phyloP scores from a whole-genome alignment of 2,888 invertebrate species.

The Microctonus brassicae region DNA sequence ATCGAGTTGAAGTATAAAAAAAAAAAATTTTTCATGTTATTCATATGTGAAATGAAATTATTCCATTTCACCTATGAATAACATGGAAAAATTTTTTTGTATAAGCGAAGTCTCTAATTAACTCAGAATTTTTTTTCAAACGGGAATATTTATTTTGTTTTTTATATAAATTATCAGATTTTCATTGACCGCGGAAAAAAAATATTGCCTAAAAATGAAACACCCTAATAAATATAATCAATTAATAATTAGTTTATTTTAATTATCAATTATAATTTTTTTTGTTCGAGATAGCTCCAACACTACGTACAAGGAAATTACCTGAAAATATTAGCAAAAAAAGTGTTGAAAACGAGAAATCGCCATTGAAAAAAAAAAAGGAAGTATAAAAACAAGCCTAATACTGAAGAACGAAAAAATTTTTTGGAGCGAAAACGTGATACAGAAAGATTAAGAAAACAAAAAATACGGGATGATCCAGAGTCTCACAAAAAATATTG shows the following conservation, averaged over 20 bases:
- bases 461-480: conserved; percentile 33
- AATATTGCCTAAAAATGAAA: too few species aligned
- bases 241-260: conserved; percentile 28
- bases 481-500: conserved; percentile 29
- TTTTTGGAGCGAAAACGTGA: conserved; percentile 31
- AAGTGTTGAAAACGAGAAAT: conserved; percentile 24
- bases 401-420: conserved; percentile 18
- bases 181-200: too few species aligned
- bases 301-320: conserved; percentile 18
- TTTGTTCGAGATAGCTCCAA: conserved; percentile 23
- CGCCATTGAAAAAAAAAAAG: conserved; percentile 16
- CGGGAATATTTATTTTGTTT: too few species aligned
- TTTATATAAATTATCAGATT: too few species aligned
- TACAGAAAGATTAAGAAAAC: conserved; percentile 26
- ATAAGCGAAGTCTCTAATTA: too few species aligned
- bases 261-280: conserved; percentile 30
- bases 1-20: too few species aligned
- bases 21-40: too few species aligned
- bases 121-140: too few species aligned
- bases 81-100: too few species aligned
- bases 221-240: conserved; percentile 20
- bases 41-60: too few species aligned
- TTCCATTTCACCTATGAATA: too few species aligned
- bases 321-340: conserved; percentile 13
- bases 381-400: conserved; percentile 22